Base-by-base conservation (phyloP, 2,888 invertebrate genomes). In the Celastrina argiolus region DNA sequence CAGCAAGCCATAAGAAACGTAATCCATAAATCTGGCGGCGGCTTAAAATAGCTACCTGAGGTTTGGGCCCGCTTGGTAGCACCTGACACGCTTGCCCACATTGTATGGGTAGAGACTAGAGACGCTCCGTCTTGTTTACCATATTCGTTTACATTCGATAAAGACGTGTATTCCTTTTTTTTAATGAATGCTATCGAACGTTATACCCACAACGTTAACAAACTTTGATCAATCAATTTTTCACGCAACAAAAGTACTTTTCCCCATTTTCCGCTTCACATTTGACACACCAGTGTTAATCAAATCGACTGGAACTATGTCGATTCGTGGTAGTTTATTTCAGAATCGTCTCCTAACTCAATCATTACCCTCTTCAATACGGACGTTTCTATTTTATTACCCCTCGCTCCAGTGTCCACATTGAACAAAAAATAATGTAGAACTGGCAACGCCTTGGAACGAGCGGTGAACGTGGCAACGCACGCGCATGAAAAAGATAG, bases 351-450 rank as follows among this genome's bases (percentile, higher is more conserved):
- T 66, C 70, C 69, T 72, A 72, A 74, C 72, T 73, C 74, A 70
- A 73, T 74, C 72, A 74, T 72, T 75, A 71, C 71, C 69, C 70
- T 74, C 72, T 72, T 66, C 73, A 73, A 78, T 80, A 80, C 78
- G 70, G 31, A 76, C 74, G 74, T 81, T 85, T 85, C 84, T 87
- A 85, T 81, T 86, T 87, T 85, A 88, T 84, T 81, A 84, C 81
- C 84, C 82, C 84, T 86, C 82, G 84, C 86, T 86, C 87, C 83
- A 84, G 83, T 87, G 81, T 85, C 84, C 87, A 87, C 81, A 84
- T 78, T 85, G 85, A 86, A 87, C 83, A 85, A 85, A 88, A 88
- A 87, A 83, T 76, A 79, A 72, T 71, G 76, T 75, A 72, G 76
- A 83, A 80, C 86, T 87, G 83, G 88, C 85, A 85, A 85, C 85